A percentile compares a stretch with the other conserved stretches of the same genome.
Conservation (phyloP, 2,797 vertebrate genomes). For the Glyptemys insculpta region DNA sequence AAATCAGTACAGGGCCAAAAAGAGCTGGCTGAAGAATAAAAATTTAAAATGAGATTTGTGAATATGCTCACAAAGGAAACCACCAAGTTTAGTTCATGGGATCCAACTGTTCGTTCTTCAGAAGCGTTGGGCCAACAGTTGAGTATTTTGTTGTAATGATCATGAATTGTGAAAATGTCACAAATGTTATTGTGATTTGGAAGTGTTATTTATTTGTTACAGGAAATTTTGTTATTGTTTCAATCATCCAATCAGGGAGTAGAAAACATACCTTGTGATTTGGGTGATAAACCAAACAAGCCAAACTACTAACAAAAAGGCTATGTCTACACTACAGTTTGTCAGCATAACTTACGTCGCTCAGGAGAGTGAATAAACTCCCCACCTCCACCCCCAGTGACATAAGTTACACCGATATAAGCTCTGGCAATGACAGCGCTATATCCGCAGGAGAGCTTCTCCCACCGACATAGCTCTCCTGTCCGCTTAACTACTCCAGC, state of each 20-base stretch:
- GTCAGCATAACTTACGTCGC: background rate
- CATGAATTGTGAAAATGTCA: background rate
- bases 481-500: no score
- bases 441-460: background rate
- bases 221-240: background rate
- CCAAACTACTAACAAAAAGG: background rate
- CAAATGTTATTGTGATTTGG: fast-evolving
- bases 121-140: fast-evolving
- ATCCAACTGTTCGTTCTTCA: fast-evolving
- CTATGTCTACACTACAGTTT: background rate
- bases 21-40: background rate
- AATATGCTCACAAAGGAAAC: fast-evolving
- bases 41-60: fast-evolving
- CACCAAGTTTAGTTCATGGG: fast-evolving
- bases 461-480: no score
- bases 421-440: background rate
- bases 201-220: background rate
- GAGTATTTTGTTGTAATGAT: fast-evolving
- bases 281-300: background rate
- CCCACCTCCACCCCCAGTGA: background rate
- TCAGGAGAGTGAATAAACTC: background rate
- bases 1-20: fast-evolving
- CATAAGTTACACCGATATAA: background rate
- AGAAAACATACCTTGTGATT: fast-evolving
- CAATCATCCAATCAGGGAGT: fast-evolving